phyloP scores from a whole-genome alignment of 2,797 vertebrate species.

The Halcyon leucocephala region DNA sequence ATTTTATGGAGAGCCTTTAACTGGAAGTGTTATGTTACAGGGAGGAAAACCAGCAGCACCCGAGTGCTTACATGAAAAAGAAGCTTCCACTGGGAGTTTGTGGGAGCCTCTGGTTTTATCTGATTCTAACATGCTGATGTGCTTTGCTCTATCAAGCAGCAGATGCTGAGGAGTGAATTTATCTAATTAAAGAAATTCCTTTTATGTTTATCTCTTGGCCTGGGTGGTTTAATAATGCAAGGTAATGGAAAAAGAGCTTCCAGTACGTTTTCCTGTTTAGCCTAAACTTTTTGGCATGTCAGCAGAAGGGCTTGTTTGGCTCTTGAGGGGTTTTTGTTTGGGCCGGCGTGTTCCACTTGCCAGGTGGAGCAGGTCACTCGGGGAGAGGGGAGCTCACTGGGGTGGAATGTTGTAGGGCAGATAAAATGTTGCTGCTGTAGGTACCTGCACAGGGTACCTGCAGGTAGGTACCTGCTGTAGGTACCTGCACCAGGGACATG shows the following conservation, averaged over 20 bases:
- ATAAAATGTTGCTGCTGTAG: neutral
- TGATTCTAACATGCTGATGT: conserved; percentile 55
- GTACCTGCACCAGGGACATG: neutral
- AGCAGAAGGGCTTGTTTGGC: conserved; percentile 59
- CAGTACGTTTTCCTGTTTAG: conserved; percentile 56
- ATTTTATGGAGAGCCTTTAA: neutral
- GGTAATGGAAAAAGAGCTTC: conserved; percentile 61
- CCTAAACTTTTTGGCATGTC: conserved; percentile 41
- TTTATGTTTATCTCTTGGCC: conserved; percentile 69
- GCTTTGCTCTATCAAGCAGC: conserved; percentile 43
- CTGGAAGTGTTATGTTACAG: conserved; percentile 24
- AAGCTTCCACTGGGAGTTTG: conserved; percentile 24
- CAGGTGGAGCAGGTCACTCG: neutral
- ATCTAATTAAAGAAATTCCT: conserved; percentile 69
- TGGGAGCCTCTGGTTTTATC: conserved; percentile 46
- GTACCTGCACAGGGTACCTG: no score
- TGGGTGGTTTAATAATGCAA: conserved; percentile 49
- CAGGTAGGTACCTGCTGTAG: no score
- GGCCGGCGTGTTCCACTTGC: neutral
- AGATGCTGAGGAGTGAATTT: conserved; percentile 54
- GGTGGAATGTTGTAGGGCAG: neutral
- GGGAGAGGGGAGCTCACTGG: neutral
- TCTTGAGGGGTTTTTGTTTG: conserved; percentile 17
- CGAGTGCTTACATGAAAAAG: conserved; percentile 1
- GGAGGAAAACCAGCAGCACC: conserved; percentile 23